Conservation (phyloP, 2,797 vertebrate genomes). For the Geotrypetes seraphini region DNA sequence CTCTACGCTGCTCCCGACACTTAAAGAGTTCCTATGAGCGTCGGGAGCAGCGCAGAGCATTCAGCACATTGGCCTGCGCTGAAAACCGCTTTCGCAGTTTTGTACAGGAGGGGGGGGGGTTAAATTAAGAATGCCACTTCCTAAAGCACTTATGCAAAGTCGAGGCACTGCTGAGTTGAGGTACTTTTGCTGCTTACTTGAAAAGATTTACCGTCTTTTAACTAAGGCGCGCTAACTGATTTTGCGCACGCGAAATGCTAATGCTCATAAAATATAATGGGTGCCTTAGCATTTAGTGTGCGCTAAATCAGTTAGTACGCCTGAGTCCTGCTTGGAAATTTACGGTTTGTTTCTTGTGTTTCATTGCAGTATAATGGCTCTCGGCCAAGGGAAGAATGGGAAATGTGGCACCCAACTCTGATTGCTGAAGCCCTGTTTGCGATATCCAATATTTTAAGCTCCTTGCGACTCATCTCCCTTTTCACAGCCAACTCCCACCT, state of each 20-base stretch:
- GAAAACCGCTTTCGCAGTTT: too few relatives aligned
- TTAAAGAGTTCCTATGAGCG: too few relatives aligned
- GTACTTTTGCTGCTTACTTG: background rate
- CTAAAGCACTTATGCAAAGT: background rate
- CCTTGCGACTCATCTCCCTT: constrained; percentile 90
- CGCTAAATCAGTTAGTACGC: too few relatives aligned
- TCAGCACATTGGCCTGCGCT: too few relatives aligned
- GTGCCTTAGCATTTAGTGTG: too few relatives aligned
- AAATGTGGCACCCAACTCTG: constrained; percentile 96
- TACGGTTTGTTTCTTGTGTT: constrained; percentile 9
- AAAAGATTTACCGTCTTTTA: background rate
- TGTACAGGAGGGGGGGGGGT: too few relatives aligned
- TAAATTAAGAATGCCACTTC: background rate
- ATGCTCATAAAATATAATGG: too few relatives aligned
- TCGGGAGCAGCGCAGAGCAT: too few relatives aligned
- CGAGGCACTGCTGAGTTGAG: background rate
- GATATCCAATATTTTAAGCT: constrained; percentile 97
- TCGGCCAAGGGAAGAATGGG: constrained; percentile 90
- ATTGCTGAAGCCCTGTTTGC: constrained; percentile 94
- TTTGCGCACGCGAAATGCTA: too few relatives aligned
- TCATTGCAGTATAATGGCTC: constrained; percentile 84
- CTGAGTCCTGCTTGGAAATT: constrained; percentile 3
- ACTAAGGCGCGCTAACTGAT: too few relatives aligned
- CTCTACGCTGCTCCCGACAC: too few relatives aligned
- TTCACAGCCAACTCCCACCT: constrained; percentile 97